Percentiles rank a stretch among this genome's conserved stretches.
phyloP scores from a whole-genome alignment of 2,888 invertebrate genomes.

The Matsumyia berberina region DNA sequence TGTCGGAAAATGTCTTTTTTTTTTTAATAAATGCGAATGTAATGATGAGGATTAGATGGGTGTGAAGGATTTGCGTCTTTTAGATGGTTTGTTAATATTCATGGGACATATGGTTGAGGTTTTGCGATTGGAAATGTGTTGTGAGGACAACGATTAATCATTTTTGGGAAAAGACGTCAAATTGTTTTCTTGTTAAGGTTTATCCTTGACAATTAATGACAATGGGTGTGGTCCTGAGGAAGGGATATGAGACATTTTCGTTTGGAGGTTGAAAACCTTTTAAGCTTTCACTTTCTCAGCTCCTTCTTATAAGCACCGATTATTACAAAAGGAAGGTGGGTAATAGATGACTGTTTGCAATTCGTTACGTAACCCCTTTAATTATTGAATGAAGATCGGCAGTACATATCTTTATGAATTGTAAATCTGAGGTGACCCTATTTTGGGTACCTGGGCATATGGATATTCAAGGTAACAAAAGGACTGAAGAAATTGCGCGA shows the following conservation, averaged over 20 bases:
- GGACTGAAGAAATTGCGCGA: too few species aligned
- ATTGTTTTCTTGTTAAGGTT: not conserved
- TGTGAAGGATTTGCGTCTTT: not conserved
- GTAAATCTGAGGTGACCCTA: too few species aligned
- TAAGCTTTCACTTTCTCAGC: too few species aligned
- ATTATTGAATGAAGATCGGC: too few species aligned
- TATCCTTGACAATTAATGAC: not conserved
- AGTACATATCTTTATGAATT: too few species aligned
- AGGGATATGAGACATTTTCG: not conserved
- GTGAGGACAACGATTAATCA: constrained; percentile 21
- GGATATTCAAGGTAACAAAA: too few species aligned
- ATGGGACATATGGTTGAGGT: constrained; percentile 20
- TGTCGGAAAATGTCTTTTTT: constrained; percentile 7
- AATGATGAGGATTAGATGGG: constrained; percentile 26
- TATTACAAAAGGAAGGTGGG: too few species aligned
- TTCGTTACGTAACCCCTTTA: too few species aligned
- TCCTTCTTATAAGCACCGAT: too few species aligned
- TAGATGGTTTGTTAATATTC: not conserved
- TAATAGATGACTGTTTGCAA: too few species aligned
- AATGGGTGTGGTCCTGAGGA: not conserved
- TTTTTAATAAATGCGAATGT: constrained; percentile 29
- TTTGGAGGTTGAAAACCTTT: too few species aligned
- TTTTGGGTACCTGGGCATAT: too few species aligned
- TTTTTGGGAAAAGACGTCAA: not conserved
- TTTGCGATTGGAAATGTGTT: not conserved